A percentile compares a stretch with the other conserved stretches of the same genome.
These are phyloP conservation scores for Graphium colonna DNA, from an alignment of 2,888 invertebrate species.

Conservation along the genomic window DNA sequence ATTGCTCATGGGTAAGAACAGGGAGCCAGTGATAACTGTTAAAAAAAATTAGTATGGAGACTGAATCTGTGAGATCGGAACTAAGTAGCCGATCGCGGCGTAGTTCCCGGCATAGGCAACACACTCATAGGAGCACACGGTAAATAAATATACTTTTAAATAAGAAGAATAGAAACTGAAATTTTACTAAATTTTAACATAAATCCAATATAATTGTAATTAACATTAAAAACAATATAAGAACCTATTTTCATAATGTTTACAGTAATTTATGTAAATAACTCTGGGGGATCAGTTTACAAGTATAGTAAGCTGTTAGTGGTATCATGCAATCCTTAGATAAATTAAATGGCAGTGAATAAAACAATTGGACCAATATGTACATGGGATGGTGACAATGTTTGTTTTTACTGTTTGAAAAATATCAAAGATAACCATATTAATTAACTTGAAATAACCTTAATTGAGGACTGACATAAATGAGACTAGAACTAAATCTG, in stretches of 20 bases:
- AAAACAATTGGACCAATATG: no score
- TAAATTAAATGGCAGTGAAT: no score
- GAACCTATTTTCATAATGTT: not conserved
- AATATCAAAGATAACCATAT: no score
- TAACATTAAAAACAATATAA: no score
- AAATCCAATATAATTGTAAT: no score
- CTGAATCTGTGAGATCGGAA: slow-evolving; percentile 96
- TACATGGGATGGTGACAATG: no score
- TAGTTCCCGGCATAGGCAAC: slow-evolving; percentile 82
- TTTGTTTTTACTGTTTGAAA: no score
- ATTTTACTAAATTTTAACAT: not conserved
- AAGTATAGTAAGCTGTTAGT: no score
- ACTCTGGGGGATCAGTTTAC: not conserved
- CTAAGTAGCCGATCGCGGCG: slow-evolving; percentile 90
- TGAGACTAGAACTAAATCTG: no score
- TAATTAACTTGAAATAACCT: no score
- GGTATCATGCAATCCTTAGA: no score
- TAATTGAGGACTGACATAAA: no score
- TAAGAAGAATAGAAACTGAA: not conserved
- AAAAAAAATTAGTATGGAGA: slow-evolving; percentile 85
- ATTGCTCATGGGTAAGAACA: slow-evolving; percentile 58
- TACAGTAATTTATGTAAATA: slow-evolving; percentile 11
- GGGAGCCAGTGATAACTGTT: slow-evolving; percentile 34
- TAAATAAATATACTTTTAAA: slow-evolving; percentile 43
- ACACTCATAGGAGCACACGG: slow-evolving; percentile 85